Evolutionary conservation across 2,113 vertebrate genomes (phyloP), one percentile per base, ranked within the genome.

Genomic region (Mesembrinibis cayennensis): DNA sequence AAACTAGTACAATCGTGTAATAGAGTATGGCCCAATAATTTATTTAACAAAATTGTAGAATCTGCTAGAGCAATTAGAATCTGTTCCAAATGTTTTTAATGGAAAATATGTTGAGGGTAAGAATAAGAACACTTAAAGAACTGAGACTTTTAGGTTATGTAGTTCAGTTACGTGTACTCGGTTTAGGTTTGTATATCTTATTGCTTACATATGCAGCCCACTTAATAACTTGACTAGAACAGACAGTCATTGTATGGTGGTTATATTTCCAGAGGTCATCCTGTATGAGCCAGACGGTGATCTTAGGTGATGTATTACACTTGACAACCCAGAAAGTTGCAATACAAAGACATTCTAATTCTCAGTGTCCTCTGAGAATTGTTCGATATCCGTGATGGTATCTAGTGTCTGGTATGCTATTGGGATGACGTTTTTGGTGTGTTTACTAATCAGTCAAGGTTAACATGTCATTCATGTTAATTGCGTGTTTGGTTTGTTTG

Each of bases 61-160:
- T 96, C 98, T 98, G 98, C 93, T 98, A 98, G 98, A 98, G 96
- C 88, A 97, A 98, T 98, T 98, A 97, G 93, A 95, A 81, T 90
- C 63, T 94, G 42, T 82, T 97, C 77, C 89, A 96, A 96, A 76
- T 93, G 45, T 83, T 96, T 97, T 93, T 87, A 91, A 84, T 90
- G 91, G 94, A 97, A 98, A 98, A 89, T 95, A 93, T 69, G 52
- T 72, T 84, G 58, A 66, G 69, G 45, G n/a, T 82, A 95, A 84
- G 55, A 82, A 93, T 89, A 92, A 73, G 65, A 89, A 62, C 40
- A 86, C 61, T 82, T 52, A 61, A 85, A 69, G 50, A 82, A 77
- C 15, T 65, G 83, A 97, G 63, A 76, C 42, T 69, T 94, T 74
- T 77, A 83, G 81, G 67, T 71, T 86, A 71, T 72, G 44, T 38